phyloP scores from a whole-genome alignment of 1,140 invertebrate species.

The Aphis gossypii region DNA sequence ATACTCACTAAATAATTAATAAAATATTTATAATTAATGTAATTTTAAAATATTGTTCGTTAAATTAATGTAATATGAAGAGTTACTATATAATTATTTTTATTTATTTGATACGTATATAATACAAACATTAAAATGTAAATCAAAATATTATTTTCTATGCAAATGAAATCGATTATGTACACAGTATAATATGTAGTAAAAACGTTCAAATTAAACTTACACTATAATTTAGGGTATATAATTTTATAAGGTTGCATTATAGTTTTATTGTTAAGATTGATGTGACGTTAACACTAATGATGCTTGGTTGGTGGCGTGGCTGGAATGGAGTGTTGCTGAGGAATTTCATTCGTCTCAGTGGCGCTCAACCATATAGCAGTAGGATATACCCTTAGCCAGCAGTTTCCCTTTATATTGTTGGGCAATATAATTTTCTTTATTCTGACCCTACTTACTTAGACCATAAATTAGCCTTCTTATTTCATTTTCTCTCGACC shows the following conservation, averaged over 20 bases:
- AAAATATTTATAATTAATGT: neutral
- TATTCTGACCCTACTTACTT: slow-evolving; percentile 35
- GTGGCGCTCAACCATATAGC: slow-evolving; percentile 22
- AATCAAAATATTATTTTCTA: neutral
- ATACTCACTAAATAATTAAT: neutral
- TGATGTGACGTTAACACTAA: slow-evolving; percentile 47
- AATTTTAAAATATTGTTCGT: neutral
- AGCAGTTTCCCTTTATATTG: slow-evolving; percentile 17
- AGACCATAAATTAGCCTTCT: slow-evolving; percentile 34
- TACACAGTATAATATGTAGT: neutral
- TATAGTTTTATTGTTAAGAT: neutral
- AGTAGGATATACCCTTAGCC: slow-evolving; percentile 14
- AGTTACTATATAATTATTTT: neutral
- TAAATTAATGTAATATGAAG: neutral
- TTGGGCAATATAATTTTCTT: slow-evolving; percentile 48
- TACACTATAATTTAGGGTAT: neutral
- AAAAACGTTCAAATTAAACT: neutral
- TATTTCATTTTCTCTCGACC: neutral
- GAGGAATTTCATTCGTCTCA: slow-evolving; percentile 46
- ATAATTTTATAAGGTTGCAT: neutral
- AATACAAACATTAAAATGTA: neutral
- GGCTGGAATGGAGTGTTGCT: slow-evolving; percentile 13
- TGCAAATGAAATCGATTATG: neutral
- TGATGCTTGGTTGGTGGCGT: slow-evolving; percentile 32
- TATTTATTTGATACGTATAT: neutral